Conservation (phyloP, 2,113 vertebrate species). For the Serinus canaria region DNA sequence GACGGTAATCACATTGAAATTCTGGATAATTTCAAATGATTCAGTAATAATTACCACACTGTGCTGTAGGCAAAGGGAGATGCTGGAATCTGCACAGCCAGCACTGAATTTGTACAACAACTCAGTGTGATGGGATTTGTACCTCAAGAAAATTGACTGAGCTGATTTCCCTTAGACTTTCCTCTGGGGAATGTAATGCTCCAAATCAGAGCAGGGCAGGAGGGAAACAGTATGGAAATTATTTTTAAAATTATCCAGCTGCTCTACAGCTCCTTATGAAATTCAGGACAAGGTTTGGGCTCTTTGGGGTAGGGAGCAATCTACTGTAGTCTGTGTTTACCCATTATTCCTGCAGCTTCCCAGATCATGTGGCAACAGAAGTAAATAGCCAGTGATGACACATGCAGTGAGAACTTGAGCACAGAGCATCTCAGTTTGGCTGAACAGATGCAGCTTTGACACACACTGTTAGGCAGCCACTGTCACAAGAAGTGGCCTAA, state of each 20-base stretch:
- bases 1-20: not conserved
- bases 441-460: not conserved
- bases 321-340: not conserved
- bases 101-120: not conserved
- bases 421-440: not conserved
- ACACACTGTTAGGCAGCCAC: not conserved
- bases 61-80: not conserved
- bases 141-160: not conserved
- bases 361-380: not conserved
- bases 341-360: not conserved
- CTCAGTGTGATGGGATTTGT: not conserved
- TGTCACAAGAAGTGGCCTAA: not conserved
- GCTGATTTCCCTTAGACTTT: not conserved
- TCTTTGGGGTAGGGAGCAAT: not conserved
- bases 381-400: not conserved
- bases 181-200: not conserved
- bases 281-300: not conserved
- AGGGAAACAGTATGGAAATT: not conserved
- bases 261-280: not conserved
- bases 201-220: not conserved
- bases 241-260: not conserved
- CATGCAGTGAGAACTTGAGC: not conserved
- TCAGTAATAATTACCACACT: not conserved
- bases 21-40: slow-evolving; percentile 19
- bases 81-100: not conserved